Evolutionary conservation across 2,113 vertebrate genomes (phyloP).

Genomic region (Amphiprion percula): DNA sequence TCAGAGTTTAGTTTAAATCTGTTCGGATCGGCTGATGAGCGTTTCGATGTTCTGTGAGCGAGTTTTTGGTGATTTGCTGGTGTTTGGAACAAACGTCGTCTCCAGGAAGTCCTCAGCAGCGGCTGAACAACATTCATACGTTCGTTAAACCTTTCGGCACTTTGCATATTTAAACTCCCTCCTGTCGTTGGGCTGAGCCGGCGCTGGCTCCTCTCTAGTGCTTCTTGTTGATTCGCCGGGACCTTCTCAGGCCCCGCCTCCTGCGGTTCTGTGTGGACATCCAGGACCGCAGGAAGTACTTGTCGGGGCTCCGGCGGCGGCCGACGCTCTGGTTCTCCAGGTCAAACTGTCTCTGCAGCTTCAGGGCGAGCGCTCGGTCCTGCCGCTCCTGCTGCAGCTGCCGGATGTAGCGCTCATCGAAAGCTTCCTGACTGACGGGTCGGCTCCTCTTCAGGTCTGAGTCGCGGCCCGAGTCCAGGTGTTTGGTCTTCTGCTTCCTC

Average conservation of each 20-base stretch:
- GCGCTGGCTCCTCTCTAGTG: conserved; percentile 33
- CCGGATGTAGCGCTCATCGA: conserved; percentile 72
- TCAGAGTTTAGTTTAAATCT: too few relatives aligned
- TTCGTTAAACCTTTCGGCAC: conserved; percentile 5
- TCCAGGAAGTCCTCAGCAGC: neutral
- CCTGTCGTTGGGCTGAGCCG: conserved; percentile 3
- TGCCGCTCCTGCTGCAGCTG: conserved; percentile 80
- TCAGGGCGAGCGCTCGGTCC: conserved; percentile 89
- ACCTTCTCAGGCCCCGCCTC: conserved; percentile 76
- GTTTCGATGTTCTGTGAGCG: too few relatives aligned
- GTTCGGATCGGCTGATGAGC: too few relatives aligned
- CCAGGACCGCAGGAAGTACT: conserved; percentile 93
- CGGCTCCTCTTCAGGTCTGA: conserved; percentile 83
- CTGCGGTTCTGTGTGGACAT: conserved; percentile 77
- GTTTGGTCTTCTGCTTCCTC: conserved; percentile 93
- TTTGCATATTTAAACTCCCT: conserved; percentile 56
- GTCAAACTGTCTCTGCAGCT: conserved; percentile 90
- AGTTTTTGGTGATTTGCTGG: conserved; percentile 55
- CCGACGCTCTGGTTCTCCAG: conserved; percentile 84
- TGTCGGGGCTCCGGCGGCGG: conserved; percentile 83
- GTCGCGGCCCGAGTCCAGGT: conserved; percentile 86
- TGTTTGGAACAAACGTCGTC: conserved; percentile 43
- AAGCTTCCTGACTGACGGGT: conserved; percentile 61
- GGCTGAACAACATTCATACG: conserved; percentile 37
- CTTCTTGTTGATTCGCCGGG: conserved; percentile 77